A percentile compares a stretch with the other conserved stretches of the same genome.
Conservation (phyloP, 2,797 vertebrate genomes). For the Sebastes aleutianus region DNA sequence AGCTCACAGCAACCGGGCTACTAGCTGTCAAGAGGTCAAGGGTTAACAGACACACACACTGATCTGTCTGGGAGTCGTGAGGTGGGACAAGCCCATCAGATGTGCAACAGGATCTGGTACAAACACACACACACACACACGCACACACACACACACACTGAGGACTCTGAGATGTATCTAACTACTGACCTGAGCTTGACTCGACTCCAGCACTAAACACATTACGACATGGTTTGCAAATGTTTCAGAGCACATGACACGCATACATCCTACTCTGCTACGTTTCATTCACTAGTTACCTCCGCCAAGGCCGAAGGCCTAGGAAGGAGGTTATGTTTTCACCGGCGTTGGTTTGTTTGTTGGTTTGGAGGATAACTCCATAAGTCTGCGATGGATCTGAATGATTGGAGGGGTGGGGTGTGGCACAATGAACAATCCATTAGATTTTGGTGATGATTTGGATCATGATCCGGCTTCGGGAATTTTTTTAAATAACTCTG, state of each 20-base stretch:
- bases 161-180: background rate
- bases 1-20: background rate
- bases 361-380: no score
- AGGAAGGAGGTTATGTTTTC: no score
- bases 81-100: background rate
- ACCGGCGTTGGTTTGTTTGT: no score
- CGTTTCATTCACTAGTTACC: conserved; percentile 40
- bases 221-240: conserved; percentile 18
- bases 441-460: no score
- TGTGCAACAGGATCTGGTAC: background rate
- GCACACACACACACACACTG: background rate
- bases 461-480: no score
- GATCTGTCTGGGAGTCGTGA: background rate
- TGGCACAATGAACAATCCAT: no score
- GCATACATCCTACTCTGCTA: conserved; percentile 14
- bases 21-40: conserved; percentile 1
- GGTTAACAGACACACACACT: conserved; percentile 26
- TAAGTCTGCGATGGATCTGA: no score
- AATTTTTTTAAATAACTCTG: no score
- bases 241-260: conserved; percentile 35
- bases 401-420: no score
- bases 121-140: background rate
- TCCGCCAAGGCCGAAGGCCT: no score
- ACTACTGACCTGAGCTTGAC: conserved; percentile 32
- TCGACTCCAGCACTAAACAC: conserved; percentile 4